Evolutionary conservation across 1,140 invertebrate genomes (phyloP).

Genomic region (Lethrus apterus): DNA sequence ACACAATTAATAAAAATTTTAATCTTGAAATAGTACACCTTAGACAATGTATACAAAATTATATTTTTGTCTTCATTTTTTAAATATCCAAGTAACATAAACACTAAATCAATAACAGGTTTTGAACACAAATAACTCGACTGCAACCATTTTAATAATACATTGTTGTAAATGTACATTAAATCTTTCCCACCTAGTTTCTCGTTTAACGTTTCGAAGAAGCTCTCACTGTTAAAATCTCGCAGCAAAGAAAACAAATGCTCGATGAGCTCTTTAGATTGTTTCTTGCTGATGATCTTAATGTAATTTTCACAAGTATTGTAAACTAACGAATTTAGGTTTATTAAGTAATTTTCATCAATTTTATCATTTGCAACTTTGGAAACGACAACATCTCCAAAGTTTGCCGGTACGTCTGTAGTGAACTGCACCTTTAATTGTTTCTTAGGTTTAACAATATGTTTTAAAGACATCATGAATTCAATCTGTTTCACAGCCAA

Average conservation of each 20-base stretch:
- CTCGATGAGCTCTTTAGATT: slow-evolving; percentile 36
- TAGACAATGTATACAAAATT: slow-evolving; percentile 45
- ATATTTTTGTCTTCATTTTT: slow-evolving; percentile 41
- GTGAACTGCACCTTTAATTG: slow-evolving; percentile 35
- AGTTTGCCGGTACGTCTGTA: slow-evolving; percentile 11
- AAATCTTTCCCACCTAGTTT: slow-evolving; percentile 33
- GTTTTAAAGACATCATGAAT: slow-evolving; percentile 35
- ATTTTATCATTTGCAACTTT: slow-evolving; percentile 4
- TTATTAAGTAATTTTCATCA: slow-evolving; percentile 28
- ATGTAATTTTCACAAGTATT: slow-evolving; percentile 47
- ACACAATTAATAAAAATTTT: slow-evolving; percentile 1
- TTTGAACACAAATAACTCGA: slow-evolving; percentile 41
- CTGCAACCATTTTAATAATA: slow-evolving; percentile 44
- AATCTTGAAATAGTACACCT: slow-evolving; percentile 37
- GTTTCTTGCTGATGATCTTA: slow-evolving; percentile 39
- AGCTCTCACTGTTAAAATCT: slow-evolving; percentile 41
- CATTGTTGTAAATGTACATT: slow-evolving; percentile 44
- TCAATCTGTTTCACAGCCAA: slow-evolving; percentile 32
- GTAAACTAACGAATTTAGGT: slow-evolving; percentile 45
- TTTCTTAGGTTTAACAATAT: slow-evolving; percentile 30
- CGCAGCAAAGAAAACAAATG: slow-evolving; percentile 40
- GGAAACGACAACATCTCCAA: background rate
- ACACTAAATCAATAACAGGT: slow-evolving; percentile 50
- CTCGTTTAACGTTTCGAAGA: slow-evolving; percentile 37
- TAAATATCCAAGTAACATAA: slow-evolving; percentile 49